A percentile compares a stretch with the other conserved stretches of the same genome.
Evolutionary conservation across 2,888 invertebrate genomes (phyloP).

Genomic region (Embidobia sp.): DNA sequence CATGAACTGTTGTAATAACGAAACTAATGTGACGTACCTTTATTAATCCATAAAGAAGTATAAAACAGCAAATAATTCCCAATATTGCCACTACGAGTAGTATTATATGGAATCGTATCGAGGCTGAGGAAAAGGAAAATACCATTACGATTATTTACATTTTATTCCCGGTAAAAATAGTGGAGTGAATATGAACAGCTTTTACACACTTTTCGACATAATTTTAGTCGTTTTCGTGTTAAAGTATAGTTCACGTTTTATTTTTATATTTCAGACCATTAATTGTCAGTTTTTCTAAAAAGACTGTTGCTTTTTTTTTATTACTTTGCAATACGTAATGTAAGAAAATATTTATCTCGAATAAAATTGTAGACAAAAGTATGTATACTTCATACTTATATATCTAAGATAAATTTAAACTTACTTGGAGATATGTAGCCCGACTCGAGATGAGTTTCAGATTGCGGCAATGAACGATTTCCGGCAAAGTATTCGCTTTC

Average conservation of each 20-base stretch:
- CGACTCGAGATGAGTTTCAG: slow-evolving; percentile 80
- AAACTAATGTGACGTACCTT: slow-evolving; percentile 83
- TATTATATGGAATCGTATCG: slow-evolving; percentile 87
- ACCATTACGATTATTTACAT: slow-evolving; percentile 19
- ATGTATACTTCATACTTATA: too few relatives aligned
- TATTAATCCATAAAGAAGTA: slow-evolving; percentile 87
- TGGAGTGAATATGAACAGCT: too few relatives aligned
- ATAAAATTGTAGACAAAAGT: too few relatives aligned
- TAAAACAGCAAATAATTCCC: slow-evolving; percentile 86
- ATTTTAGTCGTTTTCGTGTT: too few relatives aligned
- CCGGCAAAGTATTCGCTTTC: slow-evolving; percentile 86
- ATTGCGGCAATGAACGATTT: slow-evolving; percentile 79
- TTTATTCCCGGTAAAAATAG: background rate
- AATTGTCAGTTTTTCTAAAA: too few relatives aligned
- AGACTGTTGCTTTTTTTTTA: too few relatives aligned
- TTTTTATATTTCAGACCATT: too few relatives aligned
- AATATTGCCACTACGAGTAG: slow-evolving; percentile 86
- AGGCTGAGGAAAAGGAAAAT: slow-evolving; percentile 84
- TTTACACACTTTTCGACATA: too few relatives aligned
- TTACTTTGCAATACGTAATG: too few relatives aligned
- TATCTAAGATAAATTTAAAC: slow-evolving; percentile 54
- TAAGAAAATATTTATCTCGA: too few relatives aligned
- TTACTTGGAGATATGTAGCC: slow-evolving; percentile 82
- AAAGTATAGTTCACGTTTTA: too few relatives aligned
- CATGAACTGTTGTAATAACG: too few relatives aligned